Base-by-base conservation (phyloP, 2,888 invertebrate genomes). In the Parasteatoda lunata region DNA sequence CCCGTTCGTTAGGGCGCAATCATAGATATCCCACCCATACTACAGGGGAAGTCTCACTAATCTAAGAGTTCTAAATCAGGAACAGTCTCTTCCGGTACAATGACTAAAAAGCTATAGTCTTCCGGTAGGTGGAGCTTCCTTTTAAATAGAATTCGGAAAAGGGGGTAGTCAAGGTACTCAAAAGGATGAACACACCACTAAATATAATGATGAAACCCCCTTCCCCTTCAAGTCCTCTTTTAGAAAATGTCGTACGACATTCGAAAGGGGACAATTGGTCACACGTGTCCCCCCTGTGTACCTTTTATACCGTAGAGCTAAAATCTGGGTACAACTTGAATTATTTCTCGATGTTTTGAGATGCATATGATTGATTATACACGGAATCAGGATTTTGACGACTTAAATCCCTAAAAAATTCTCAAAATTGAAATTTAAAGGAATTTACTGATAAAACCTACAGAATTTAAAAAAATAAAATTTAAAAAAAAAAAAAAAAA, bases 181-280 rank as follows among this genome's bases (percentile, higher is more conserved):
- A 30, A 52, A 65, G 52, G 54, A 68, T 15, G 54, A 77, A n/a
- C n/a, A 72, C 48, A 30, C 30, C 0, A 30, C 30, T 30, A 30
- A 30, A 0, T 30, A 30, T 30, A 30, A 30, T 30, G 30, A 30
- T 30, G 30, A 30, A 30, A 30, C 30, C 30, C 30, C 30, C 30
- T 30, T 30, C 30, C 30, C 30, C 30, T 30, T 30, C 30, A 30
- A 30, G 30, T 30, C 30, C 30, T 30, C 30, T 51, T 45, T 30
- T 15, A 11, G 15, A 48, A 15, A n/a, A 65, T 8, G 76, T 70
- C 76, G 64, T 64, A 54, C 76, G 75, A 76, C 76, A 73, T 52
- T 47, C 52, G 72, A 49, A 54, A 11, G 65, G 70, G 71, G 77
- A 80, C 85, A 86, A 86, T 86, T 86, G 85, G 65, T 80, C 85